Evolutionary conservation across 2,113 vertebrate genomes (phyloP).

Genomic region (Rhombomys opimus): DNA sequence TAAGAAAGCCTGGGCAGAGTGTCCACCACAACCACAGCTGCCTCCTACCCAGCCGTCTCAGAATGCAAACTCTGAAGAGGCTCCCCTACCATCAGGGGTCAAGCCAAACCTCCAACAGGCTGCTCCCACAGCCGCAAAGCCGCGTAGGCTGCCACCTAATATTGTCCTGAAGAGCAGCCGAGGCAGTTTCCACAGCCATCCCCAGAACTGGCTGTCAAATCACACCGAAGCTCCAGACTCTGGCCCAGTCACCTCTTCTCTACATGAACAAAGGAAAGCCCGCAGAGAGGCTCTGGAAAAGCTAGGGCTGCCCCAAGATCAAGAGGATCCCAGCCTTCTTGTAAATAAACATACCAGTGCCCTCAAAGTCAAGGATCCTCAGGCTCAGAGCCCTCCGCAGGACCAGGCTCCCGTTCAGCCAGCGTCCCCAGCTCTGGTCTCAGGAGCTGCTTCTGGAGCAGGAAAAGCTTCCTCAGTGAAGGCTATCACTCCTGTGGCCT

Average conservation of each 20-base stretch:
- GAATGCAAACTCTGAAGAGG: conserved; percentile 22
- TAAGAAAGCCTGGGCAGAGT: neutral
- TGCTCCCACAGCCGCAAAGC: conserved; percentile 91
- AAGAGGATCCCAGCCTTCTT: conserved; percentile 64
- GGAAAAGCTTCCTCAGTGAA: neutral
- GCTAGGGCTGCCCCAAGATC: conserved; percentile 90
- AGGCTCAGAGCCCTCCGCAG: neutral
- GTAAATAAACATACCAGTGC: conserved; percentile 70
- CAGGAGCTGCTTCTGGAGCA: neutral
- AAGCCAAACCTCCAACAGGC: conserved; percentile 72
- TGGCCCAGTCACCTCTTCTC: neutral
- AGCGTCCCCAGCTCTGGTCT: neutral
- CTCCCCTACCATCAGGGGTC: neutral
- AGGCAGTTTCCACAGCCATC: neutral
- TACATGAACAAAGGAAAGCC: conserved; percentile 87
- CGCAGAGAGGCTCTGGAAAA: conserved; percentile 92
- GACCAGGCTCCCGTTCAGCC: neutral
- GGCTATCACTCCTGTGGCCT: accelerated
- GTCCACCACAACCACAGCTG: neutral
- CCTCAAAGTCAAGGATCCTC: conserved; percentile 68
- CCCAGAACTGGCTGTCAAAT: conserved; percentile 62
- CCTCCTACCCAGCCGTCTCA: neutral
- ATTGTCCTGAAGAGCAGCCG: conserved; percentile 90
- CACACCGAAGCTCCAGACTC: conserved; percentile 65
- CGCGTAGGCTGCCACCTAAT: conserved; percentile 87